A percentile compares a stretch with the other conserved stretches of the same genome.
These are phyloP conservation scores for Procavia capensis DNA, from an alignment of 2,113 vertebrate genomes.

Conservation along the genomic window DNA sequence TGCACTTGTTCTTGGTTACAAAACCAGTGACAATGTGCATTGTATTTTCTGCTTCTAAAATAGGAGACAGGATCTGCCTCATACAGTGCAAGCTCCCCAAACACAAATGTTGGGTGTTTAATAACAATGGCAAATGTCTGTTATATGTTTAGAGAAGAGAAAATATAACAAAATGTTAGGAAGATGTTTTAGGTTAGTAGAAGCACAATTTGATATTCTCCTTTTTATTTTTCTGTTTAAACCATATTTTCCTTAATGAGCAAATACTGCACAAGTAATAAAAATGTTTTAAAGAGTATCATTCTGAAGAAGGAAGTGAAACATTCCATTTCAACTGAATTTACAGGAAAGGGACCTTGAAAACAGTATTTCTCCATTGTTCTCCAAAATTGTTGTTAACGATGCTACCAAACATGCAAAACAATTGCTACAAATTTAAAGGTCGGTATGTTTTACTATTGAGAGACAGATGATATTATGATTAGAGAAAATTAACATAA, in stretches of 20 bases:
- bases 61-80: not conserved
- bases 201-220: not conserved
- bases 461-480: conserved; percentile 19
- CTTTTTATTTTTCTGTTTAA: not conserved
- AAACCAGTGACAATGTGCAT: not conserved
- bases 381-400: conserved; percentile 29
- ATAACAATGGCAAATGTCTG: not conserved
- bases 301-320: not conserved
- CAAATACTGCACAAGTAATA: not conserved
- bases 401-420: conserved; percentile 19
- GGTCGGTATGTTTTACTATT: conserved; percentile 31
- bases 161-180: not conserved
- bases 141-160: not conserved
- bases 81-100: not conserved
- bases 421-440: conserved; percentile 47
- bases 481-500: conserved; percentile 68
- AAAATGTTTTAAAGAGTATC: not conserved
- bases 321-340: not conserved
- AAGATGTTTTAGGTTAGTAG: not conserved
- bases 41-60: not conserved
- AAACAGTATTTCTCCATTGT: not conserved
- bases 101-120: not conserved
- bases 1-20: not conserved
- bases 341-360: not conserved
- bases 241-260: not conserved